Percentiles rank a stretch among this genome's conserved stretches.
Evolutionary conservation across 2,113 vertebrate genomes (phyloP).

Genomic region (Xiphophorus couchianus): DNA sequence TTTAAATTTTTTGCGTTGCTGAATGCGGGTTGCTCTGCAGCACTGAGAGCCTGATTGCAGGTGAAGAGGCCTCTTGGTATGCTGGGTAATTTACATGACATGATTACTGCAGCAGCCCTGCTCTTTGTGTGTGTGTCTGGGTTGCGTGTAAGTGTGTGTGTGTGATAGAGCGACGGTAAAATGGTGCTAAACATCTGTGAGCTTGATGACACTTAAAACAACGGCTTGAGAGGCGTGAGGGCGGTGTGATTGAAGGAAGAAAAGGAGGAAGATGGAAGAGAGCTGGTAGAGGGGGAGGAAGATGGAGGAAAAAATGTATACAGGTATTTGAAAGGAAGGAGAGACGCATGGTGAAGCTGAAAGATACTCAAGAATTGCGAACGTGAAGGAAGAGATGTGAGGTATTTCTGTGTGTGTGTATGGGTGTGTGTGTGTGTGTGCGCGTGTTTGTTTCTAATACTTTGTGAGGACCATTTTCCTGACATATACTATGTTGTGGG

Average conservation of each 20-base stretch:
- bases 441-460: not conserved
- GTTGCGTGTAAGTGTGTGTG: slow-evolving; percentile 22
- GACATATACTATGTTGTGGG: too few relatives aligned
- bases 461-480: too few relatives aligned
- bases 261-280: slow-evolving; percentile 17
- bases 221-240: slow-evolving; percentile 32
- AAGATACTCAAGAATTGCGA: slow-evolving; percentile 54
- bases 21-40: slow-evolving; percentile 56
- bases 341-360: slow-evolving; percentile 24
- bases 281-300: not conserved
- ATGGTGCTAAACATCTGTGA: slow-evolving; percentile 77
- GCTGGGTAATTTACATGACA: slow-evolving; percentile 74
- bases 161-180: slow-evolving; percentile 35
- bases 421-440: slow-evolving; percentile 6
- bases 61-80: slow-evolving; percentile 73
- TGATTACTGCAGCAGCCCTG: slow-evolving; percentile 63
- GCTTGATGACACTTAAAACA: slow-evolving; percentile 70
- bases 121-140: slow-evolving; percentile 17
- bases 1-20: slow-evolving; percentile 21
- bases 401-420: not conserved
- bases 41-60: slow-evolving; percentile 68
- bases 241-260: slow-evolving; percentile 51
- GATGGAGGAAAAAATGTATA: slow-evolving; percentile 26
- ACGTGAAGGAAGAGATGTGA: slow-evolving; percentile 9
- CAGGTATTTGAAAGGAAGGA: slow-evolving; percentile 20